A percentile compares a stretch with the other conserved stretches of the same genome.
Evolutionary conservation across 2,113 vertebrate genomes (phyloP).

Genomic region (Telmatochromis brachygnathus): DNA sequence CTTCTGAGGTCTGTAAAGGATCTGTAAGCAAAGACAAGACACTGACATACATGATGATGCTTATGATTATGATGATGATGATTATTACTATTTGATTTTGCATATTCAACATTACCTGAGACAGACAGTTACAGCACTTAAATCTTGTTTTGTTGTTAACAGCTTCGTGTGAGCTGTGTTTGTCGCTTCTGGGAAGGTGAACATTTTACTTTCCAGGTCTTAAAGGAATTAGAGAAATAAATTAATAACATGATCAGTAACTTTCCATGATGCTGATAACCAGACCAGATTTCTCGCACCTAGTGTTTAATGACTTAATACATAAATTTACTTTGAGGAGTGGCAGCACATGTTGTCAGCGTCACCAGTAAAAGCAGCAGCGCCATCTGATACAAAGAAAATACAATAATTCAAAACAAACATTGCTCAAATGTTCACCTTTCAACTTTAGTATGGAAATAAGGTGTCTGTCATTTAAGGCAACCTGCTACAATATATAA

Average conservation of each 20-base stretch:
- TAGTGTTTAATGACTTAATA: background rate
- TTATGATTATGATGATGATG: background rate
- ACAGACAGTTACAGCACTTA: background rate
- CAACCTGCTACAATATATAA: background rate
- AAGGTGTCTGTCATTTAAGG: background rate
- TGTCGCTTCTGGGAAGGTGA: background rate
- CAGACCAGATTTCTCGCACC: background rate
- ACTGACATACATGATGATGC: background rate
- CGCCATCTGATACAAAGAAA: conserved; percentile 15
- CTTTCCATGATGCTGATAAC: rapidly evolving
- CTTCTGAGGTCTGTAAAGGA: conserved; percentile 23
- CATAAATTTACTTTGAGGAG: conserved; percentile 11
- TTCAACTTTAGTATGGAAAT: background rate
- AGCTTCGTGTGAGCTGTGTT: background rate
- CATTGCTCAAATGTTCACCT: background rate
- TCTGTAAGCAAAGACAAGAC: background rate
- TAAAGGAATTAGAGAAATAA: background rate
- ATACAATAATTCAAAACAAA: background rate
- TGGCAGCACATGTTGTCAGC: background rate
- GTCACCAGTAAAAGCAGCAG: background rate
- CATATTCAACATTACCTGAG: background rate
- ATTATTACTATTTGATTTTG: background rate
- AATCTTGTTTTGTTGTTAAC: background rate
- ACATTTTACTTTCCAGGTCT: background rate
- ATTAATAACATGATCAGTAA: background rate